Evolutionary conservation across 2,888 invertebrate genomes (phyloP), one percentile per base, ranked within the genome.

Genomic region (Acleris emargana): DNA sequence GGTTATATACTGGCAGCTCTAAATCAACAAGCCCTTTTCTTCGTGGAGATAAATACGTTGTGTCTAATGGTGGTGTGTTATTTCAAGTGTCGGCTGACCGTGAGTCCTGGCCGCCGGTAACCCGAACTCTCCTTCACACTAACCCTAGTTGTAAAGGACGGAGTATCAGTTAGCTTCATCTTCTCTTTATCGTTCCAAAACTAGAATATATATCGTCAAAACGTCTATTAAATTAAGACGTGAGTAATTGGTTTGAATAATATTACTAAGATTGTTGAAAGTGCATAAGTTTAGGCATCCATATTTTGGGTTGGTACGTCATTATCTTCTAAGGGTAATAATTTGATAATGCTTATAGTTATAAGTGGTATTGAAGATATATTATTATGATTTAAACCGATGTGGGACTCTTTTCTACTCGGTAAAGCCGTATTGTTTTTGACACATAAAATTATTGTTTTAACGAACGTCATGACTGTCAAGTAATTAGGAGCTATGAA

Each of bases 31-130:
- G 74, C 72, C 78, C 76, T 82, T 83, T 82, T 80, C 81, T 80
- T 76, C 71, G 72, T 64, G 58, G 71, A 79, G 78, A 81, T 81
- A 80, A 82, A 81, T 75, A 80, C 76, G 72, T 71, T 73, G 76
- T 77, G 76, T 75, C 80, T 87, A 86, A 87, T 88, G 88, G 88
- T 68, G 69, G 72, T 76, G 79, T 88, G 86, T 88, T 89, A 80
- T 87, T 88, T 82, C 74, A 84, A 82, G 75, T 71, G 71, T 72
- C 69, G 67, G 71, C 73, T 72, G 70, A 73, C 64, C 51, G 43
- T 60, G 49, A 67, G 59, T 52, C 62, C 67, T 59, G 51, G 38
- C 42, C 51, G 18, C 18, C 55, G 32, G 51, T 52, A 62, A 67
- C 58, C 57, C 57, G 43, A 62, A 62, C 52, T 60, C 60, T 45